Evolutionary conservation across 2,113 vertebrate genomes (phyloP), one percentile per base, ranked within the genome.

Genomic region (Aldabrachelys gigantea): DNA sequence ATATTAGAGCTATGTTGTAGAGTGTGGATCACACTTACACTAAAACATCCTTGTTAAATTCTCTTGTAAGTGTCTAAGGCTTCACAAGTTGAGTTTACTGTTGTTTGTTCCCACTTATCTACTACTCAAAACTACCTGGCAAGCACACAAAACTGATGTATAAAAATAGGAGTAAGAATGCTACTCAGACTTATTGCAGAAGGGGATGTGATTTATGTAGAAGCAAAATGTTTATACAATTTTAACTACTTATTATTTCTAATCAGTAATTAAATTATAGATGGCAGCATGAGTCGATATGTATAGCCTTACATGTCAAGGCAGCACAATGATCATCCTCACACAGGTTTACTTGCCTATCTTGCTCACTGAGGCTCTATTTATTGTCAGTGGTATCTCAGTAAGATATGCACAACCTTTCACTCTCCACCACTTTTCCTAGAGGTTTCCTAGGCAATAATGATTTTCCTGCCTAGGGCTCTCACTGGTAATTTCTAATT

Each of bases 301-400:
- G 52, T 19, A 1, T 13, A 8, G 41, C 90, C 83, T 76, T 82
- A 84, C 47, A 49, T 86, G 35, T 72, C 72, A 53, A 62, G 56
- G 52, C 90, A 82, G 87, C 57, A 59, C 0, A 88, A 22, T 54
- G 91, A 27, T 90, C 72, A 89, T 54, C 79, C 52, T 6, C 6
- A 9, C 49, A 47, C 24, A 79, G 31, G 80, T 93, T 95, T 90
- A 85, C 27, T 89, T 75, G 16, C 87, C 85, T 92, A 10, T 76
- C 31, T 86, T 57, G 49, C 22, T 90, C 87, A 82, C 89, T 91
- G 25, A 11, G 1, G n/a, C 59, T 62, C 31, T 56, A 24, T 90
- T 31, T 82, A 3, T 52, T 84, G 92, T 90, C 52, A 53, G 86
- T 25, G 44, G 38, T 25, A 31, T 65, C 31, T 65, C 24, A 56